A percentile compares a stretch with the other conserved stretches of the same genome.
Conservation (phyloP, 1,140 invertebrate species). For the Dendrolimus kikuchii region DNA sequence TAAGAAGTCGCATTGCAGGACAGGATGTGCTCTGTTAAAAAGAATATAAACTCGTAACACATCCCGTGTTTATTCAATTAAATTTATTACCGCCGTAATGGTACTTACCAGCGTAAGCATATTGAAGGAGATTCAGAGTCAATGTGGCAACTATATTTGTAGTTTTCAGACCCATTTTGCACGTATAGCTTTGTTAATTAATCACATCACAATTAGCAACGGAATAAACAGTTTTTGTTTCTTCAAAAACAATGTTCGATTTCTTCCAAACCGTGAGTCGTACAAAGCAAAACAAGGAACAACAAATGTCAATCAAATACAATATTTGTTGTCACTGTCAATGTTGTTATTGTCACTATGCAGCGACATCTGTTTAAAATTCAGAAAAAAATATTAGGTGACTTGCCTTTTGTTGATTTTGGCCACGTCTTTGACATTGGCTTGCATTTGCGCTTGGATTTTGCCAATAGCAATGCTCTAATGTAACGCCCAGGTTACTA, state of each 20-base stretch:
- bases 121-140: constrained; percentile 42
- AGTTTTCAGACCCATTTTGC: constrained; percentile 36
- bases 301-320: too few relatives aligned
- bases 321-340: too few relatives aligned
- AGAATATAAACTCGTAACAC: constrained; percentile 53
- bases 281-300: constrained; percentile 27
- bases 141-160: constrained; percentile 41
- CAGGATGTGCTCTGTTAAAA: constrained; percentile 68
- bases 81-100: constrained; percentile 47
- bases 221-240: not conserved
- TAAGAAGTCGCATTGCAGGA: constrained; percentile 44
- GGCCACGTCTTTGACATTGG: too few relatives aligned
- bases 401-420: too few relatives aligned
- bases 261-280: too few relatives aligned
- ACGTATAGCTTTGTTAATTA: constrained; percentile 12
- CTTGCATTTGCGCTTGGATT: too few relatives aligned
- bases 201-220: constrained; percentile 49
- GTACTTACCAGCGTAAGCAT: constrained; percentile 52
- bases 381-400: too few relatives aligned
- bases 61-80: constrained; percentile 66
- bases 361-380: too few relatives aligned
- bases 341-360: too few relatives aligned
- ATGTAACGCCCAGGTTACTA: too few relatives aligned
- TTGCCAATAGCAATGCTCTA: too few relatives aligned
- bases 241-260: too few relatives aligned